Conservation (phyloP, 2,797 vertebrate genomes). For the Dallia pectoralis region DNA sequence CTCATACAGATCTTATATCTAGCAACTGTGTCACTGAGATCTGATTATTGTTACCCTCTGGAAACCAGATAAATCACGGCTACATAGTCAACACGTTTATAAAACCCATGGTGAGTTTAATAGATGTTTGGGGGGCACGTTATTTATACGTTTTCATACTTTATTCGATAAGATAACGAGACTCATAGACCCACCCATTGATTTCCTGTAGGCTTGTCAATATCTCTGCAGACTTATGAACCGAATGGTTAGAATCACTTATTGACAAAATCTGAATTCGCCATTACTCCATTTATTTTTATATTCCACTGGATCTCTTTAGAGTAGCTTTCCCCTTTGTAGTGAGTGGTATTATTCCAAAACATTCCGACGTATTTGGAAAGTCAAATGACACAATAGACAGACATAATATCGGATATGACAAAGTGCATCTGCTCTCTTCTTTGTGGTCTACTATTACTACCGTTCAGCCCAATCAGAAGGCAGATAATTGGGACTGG, state of each 20-base stretch:
- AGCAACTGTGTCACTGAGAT: no score
- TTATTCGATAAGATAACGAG: no score
- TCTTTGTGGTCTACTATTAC: conserved; percentile 52
- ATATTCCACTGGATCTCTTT: conserved; percentile 19
- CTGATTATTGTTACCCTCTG: no score
- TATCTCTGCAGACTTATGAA: background rate
- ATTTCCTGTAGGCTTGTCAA: background rate
- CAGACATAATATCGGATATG: conserved; percentile 47
- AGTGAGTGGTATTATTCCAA: conserved; percentile 28
- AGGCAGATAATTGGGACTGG: conserved; percentile 34
- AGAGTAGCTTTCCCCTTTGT: conserved; percentile 38
- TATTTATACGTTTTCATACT: no score
- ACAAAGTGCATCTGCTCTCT: conserved; percentile 59
- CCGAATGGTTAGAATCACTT: background rate
- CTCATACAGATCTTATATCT: no score
- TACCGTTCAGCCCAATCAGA: conserved; percentile 31
- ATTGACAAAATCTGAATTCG: conserved; percentile 1
- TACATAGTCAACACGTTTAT: no score
- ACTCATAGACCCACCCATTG: background rate
- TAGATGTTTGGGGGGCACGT: no score
- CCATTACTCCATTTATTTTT: conserved; percentile 7
- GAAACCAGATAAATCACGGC: no score
- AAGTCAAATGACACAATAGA: conserved; percentile 38
- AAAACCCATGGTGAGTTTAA: no score
- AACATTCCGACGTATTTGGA: conserved; percentile 14